Evolutionary conservation across 1,140 invertebrate species (phyloP), one percentile per base, ranked within the genome.

Genomic region (Neodiprion lecontei): DNA sequence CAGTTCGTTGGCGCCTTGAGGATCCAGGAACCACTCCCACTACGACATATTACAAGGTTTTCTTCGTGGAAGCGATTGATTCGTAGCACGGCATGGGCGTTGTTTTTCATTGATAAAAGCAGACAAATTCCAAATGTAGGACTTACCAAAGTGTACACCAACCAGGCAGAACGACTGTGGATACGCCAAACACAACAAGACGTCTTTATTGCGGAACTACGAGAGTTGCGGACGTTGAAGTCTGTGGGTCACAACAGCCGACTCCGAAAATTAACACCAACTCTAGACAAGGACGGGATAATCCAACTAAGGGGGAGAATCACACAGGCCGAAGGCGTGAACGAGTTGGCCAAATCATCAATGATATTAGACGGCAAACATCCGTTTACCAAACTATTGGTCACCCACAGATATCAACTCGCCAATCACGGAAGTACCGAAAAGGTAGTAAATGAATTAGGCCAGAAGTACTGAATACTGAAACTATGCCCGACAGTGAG

Each of bases 381-480:
- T 71, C 73, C 48, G 17, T 12, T 77, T n/a, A 76, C 76, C 12
- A 48, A 74, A 9, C 48, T 82, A n/a, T 61, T 81, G 7, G 74
- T 84, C 17, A 14, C 11, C 3, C 40, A 76, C 66, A 70, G 72
- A 28, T 80, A 83, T 66, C 8, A 65, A 0, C 23, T 66, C 4
- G 10, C 67, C n/a, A 48, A 76, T 23, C 82, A 83, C 74, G 73
- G 21, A 8, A 76, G 74, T 40, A 17, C 70, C 1, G 74, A 78
- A 53, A 65, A 76, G 4, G 21, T 81, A 0, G 8, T 80, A 1
- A 74, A 76, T 67, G 67, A 77, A 71, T 14, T 79, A 4, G 66
- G 77, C 0, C 73, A 78, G 53, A 47, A 73, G 48, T 78, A 74
- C 65, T 79, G 77, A 74, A 74, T 81, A 21, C 0, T 77, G 10